A percentile compares a stretch with the other conserved stretches of the same genome.
Conservation (phyloP, 2,113 vertebrate genomes). For the Corapipo altera region DNA sequence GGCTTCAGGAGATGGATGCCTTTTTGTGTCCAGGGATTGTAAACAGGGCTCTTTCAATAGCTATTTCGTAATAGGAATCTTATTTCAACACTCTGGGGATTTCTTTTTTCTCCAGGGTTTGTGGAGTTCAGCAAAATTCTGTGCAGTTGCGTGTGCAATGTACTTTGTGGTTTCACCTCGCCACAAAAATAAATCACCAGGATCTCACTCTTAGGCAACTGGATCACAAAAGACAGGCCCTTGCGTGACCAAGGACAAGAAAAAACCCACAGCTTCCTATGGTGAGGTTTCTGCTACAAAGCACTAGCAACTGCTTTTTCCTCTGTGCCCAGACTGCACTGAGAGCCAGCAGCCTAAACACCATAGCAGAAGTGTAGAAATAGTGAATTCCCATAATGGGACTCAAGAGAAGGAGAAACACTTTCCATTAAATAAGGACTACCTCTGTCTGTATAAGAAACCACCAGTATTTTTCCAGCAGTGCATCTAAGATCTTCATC, state of each 20-base stretch:
- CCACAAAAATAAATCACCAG: slow-evolving; percentile 9
- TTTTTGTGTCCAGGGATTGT: background rate
- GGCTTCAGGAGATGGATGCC: background rate
- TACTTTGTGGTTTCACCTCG: background rate
- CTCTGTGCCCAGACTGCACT: background rate
- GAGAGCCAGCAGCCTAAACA: background rate
- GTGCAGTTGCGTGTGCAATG: background rate
- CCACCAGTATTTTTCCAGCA: background rate
- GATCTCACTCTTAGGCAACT: background rate
- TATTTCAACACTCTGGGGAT: slow-evolving; percentile 37
- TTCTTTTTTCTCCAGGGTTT: background rate
- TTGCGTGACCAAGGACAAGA: background rate
- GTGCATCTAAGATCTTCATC: background rate
- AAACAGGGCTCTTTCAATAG: slow-evolving; percentile 7
- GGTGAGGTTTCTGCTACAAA: background rate
- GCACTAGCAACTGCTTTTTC: background rate
- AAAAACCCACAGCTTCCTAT: background rate
- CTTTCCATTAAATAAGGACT: background rate
- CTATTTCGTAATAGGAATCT: slow-evolving; percentile 43
- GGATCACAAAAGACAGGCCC: background rate
- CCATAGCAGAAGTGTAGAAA: background rate
- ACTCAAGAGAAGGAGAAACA: background rate
- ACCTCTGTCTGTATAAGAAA: background rate
- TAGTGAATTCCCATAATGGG: background rate
- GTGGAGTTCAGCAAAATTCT: slow-evolving; percentile 29